A percentile compares a stretch with the other conserved stretches of the same genome.
Evolutionary conservation across 2,113 vertebrate genomes (phyloP).

Genomic region (Thunnus maccoyii): DNA sequence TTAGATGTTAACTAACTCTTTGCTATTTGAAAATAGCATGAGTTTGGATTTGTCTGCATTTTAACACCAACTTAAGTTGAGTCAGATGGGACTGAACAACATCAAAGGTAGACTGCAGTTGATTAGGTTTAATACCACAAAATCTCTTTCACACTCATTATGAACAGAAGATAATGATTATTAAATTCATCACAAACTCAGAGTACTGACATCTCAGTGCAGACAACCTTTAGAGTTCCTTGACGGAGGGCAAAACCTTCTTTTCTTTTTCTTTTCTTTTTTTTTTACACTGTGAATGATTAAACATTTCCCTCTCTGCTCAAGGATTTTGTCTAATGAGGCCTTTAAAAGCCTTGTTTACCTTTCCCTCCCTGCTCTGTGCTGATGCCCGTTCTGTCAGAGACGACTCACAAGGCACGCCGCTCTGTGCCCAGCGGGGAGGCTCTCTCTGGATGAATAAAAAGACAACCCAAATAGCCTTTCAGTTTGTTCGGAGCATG

Average conservation of each 20-base stretch:
- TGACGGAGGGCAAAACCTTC: not conserved
- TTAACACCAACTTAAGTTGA: too few relatives aligned
- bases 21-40: too few relatives aligned
- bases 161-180: not conserved
- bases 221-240: not conserved
- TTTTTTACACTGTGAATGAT: conserved; percentile 39
- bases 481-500: conserved; percentile 23
- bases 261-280: not conserved
- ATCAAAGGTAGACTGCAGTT: too few relatives aligned
- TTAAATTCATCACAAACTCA: conserved; percentile 13
- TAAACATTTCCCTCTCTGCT: conserved; percentile 53
- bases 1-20: too few relatives aligned
- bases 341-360: conserved; percentile 69
- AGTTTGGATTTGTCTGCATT: too few relatives aligned
- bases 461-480: conserved; percentile 61
- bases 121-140: not conserved
- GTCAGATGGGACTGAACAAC: too few relatives aligned
- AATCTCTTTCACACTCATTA: not conserved
- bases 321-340: conserved; percentile 59
- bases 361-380: conserved; percentile 38
- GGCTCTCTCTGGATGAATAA: conserved; percentile 45
- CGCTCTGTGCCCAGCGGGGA: conserved; percentile 51
- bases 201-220: not conserved
- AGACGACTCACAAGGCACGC: conserved; percentile 42
- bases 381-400: conserved; percentile 54